Evolutionary conservation across 2,888 invertebrate genomes (phyloP), one percentile per base, ranked within the genome.

Genomic region (Macrosiphum euphorbiae): DNA sequence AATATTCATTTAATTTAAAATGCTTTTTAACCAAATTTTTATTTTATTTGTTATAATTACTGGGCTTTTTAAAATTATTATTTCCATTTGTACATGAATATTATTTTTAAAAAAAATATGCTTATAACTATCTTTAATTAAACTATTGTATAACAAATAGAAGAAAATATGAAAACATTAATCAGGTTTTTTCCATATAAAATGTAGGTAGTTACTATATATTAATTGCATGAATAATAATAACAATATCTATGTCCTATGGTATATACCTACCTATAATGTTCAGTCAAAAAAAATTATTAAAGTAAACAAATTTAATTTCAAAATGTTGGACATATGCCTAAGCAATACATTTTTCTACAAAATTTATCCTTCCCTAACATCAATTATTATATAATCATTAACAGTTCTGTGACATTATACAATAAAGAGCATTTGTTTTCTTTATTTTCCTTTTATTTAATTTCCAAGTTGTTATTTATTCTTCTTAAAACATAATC

Each of bases 401-500:
- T n/a, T 67, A 35, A 61, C 35, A 47, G n/a, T 47, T 1, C 0
- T 8, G 50, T 28, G 26, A 52, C 20, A 35, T 20, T 3, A 52
- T 52, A 78, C 35, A 13, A 41, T 13, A 44, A 41, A 24, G 10
- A 52, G n/a, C 10, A 90, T 78, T 35, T 78, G 78, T 35, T 50
- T 26, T 61, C 44, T 61, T 28, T 11, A 61, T 67, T 90, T 67
- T 84, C 13, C 26, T 84, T 41, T 35, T 84, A 78, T 90, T 50
- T 52, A 44, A 35, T 55, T 89, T 44, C 11, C 47, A 41, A 91
- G 26, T 91, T 1, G 41, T 55, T 44, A 44, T 16, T 55, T 91
- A 58, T 85, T 85, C 28, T 44, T 78, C 50, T 55, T 58, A 55
- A 91, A 91, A 55, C 44, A 44, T 44, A 24, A 91, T 52, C 55